Conservation (phyloP, 2,113 vertebrate species). For the Potamarius usumacintae region DNA sequence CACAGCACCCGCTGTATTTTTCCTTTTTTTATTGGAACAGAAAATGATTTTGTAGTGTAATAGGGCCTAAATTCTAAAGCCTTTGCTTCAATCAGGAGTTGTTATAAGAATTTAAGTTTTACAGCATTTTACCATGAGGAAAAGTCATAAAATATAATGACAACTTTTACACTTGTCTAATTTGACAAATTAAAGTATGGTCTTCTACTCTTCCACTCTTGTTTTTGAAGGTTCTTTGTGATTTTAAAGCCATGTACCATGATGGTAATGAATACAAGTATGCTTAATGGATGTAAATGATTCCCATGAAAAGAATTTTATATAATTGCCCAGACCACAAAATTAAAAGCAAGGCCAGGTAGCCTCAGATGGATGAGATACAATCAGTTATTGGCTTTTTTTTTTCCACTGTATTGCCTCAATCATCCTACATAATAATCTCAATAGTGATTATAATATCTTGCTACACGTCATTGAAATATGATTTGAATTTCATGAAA, state of each 20-base stretch:
- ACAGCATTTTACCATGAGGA: constrained; percentile 25
- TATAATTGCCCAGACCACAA: not conserved
- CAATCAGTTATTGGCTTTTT: not conserved
- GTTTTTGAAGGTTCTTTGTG: not conserved
- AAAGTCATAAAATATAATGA: constrained; percentile 55
- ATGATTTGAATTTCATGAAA: constrained; percentile 35
- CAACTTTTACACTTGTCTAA: constrained; percentile 21
- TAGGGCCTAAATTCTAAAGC: constrained; percentile 42
- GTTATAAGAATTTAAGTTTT: constrained; percentile 21
- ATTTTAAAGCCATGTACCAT: constrained; percentile 30
- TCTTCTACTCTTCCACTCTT: not conserved
- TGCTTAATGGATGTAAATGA: not conserved
- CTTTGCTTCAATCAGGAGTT: constrained; percentile 26
- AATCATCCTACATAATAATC: constrained; percentile 6
- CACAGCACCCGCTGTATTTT: not conserved
- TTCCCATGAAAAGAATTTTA: not conserved
- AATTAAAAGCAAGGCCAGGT: not conserved
- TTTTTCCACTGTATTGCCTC: not conserved
- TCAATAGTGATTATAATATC: constrained; percentile 4
- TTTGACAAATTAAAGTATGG: constrained; percentile 23
- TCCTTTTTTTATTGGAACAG: constrained; percentile 24
- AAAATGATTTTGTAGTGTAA: constrained; percentile 17
- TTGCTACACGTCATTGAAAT: constrained; percentile 1
- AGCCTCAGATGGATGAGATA: not conserved
- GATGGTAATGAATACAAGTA: constrained; percentile 5